These are phyloP conservation scores for Halictus quadricinctus DNA, from an alignment of 2,888 invertebrate genomes.

Conservation along the genomic window DNA sequence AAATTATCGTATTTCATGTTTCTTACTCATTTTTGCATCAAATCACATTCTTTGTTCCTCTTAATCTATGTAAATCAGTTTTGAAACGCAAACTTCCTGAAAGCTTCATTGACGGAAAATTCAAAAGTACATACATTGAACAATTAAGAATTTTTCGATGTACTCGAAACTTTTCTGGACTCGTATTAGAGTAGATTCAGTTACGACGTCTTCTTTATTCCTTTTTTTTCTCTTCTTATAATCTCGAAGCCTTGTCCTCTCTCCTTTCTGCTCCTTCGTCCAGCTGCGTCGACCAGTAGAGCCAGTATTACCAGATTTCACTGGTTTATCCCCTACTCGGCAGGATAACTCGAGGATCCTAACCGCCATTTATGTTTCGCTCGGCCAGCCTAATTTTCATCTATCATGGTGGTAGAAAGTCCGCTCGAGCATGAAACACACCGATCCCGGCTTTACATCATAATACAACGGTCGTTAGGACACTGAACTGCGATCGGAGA, in stretches of 20 bases:
- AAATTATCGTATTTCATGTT: too few species aligned
- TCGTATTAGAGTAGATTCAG: background rate
- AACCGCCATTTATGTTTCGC: constrained; percentile 21
- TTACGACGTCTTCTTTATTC: background rate
- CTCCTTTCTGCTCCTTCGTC: constrained; percentile 21
- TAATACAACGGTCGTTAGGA: constrained; percentile 43
- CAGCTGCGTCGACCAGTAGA: constrained; percentile 54
- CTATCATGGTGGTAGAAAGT: background rate
- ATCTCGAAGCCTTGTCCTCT: constrained; percentile 16
- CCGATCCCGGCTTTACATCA: constrained; percentile 20
- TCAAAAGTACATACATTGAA: too few species aligned
- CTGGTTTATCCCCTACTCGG: constrained; percentile 53
- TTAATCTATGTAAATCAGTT: too few species aligned
- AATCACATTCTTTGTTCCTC: too few species aligned
- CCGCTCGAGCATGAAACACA: background rate
- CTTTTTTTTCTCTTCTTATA: background rate
- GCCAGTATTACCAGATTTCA: constrained; percentile 69
- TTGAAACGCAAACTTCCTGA: too few species aligned
- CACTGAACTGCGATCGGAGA: constrained; percentile 43
- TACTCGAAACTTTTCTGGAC: too few species aligned
- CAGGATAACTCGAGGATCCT: constrained; percentile 46
- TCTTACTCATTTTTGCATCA: too few species aligned
- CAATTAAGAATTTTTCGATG: too few species aligned
- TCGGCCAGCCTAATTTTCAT: constrained; percentile 1
- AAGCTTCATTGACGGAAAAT: too few species aligned